Evolutionary conservation across 2,888 invertebrate species (phyloP), one percentile per base, ranked within the genome.

Genomic region (Dermolepida albohirtum): DNA sequence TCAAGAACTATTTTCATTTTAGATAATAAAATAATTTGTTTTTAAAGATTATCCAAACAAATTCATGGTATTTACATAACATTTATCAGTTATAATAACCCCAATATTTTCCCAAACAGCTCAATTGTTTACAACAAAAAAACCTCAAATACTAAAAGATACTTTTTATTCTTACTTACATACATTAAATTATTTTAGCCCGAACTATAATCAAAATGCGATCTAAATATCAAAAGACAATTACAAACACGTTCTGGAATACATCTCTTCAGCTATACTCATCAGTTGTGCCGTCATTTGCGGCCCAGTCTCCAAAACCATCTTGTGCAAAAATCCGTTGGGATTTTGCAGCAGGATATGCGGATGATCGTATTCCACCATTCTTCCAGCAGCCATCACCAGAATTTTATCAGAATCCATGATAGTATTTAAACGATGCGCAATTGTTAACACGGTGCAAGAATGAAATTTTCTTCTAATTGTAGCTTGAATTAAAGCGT

Each of bases 361-460:
- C 0, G 89, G 88, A 40, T 84, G 81, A 67, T 85, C 87, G 78
- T 86, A 87, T 78, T 88, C 83, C 11, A 81, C 81, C 47, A 86
- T 78, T 49, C 75, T 72, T 0, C 89, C 89, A 52, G 85, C 83
- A 72, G 88, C 86, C 76, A 89, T 82, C 6, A 88, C 88, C 71
- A 88, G 76, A 71, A 92, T 88, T 81, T 89, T 87, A 83, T 93
- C 92, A 0, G 91, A 92, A 82, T 95, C 94, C 90, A 94, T 93
- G 57, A 94, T 90, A 0, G 94, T 94, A 77, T 94, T 89, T 4
- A 94, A 86, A 22, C 94, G 86, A 82, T 94, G 94, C 34, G 94
- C 94, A 51, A 94, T 91, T 0, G 93, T 94, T 44, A 94, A 85
- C 34, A 94, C 93, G 0, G 93, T 93, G 78, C 92, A 93, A 16